A percentile compares a stretch with the other conserved stretches of the same genome.
Evolutionary conservation across 1,140 invertebrate species (phyloP).

Genomic region (Danaus melanippus): DNA sequence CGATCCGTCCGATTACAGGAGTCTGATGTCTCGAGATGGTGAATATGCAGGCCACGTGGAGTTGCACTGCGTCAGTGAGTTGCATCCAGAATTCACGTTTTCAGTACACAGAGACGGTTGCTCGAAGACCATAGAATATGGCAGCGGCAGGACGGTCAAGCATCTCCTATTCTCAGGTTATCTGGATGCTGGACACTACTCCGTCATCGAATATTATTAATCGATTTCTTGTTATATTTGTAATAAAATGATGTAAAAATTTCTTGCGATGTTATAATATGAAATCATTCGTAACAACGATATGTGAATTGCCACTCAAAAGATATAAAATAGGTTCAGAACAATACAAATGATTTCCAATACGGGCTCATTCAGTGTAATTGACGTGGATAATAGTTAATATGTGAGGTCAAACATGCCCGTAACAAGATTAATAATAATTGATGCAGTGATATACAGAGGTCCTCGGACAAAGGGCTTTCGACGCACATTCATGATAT

Average conservation of each 20-base stretch:
- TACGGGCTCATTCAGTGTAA: slow-evolving; percentile 25
- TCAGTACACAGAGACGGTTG: slow-evolving; percentile 45
- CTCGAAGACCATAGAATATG: slow-evolving; percentile 49
- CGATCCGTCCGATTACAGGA: slow-evolving; percentile 33
- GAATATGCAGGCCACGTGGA: slow-evolving; percentile 60
- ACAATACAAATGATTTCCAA: slow-evolving; percentile 14
- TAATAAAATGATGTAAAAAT: not conserved
- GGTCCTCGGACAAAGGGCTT: no score
- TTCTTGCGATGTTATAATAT: not conserved
- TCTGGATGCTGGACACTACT: slow-evolving; percentile 56
- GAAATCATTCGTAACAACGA: not conserved
- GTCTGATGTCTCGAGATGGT: slow-evolving; percentile 45
- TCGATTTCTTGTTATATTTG: not conserved
- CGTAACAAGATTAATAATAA: slow-evolving; percentile 21
- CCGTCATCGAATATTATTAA: slow-evolving; percentile 50
- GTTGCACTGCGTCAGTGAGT: slow-evolving; percentile 47
- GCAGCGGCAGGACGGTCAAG: slow-evolving; percentile 35
- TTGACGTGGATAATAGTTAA: slow-evolving; percentile 18
- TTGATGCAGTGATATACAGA: not conserved
- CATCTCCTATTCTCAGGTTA: slow-evolving; percentile 55
- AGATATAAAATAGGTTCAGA: no score
- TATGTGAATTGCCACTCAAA: no score
- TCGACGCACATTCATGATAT: no score
- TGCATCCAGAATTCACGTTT: slow-evolving; percentile 47
- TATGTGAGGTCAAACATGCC: slow-evolving; percentile 31